Conservation (phyloP, 2,113 vertebrate genomes). For the Chloropsis hardwickii region DNA sequence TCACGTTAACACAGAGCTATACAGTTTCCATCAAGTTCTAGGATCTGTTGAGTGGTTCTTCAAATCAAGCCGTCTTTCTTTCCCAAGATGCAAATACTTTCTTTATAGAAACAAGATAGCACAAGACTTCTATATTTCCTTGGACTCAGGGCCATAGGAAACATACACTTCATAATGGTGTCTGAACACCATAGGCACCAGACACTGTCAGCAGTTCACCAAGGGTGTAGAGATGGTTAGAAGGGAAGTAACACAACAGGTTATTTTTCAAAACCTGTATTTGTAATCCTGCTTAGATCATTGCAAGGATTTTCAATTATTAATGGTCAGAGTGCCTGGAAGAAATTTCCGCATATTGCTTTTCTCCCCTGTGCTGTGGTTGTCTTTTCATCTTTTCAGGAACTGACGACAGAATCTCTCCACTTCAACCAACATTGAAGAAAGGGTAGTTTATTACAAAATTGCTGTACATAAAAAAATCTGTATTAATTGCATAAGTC, state of each 20-base stretch:
- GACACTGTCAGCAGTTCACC: neutral
- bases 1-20: neutral
- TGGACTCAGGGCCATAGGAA: neutral
- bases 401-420: neutral
- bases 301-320: slow-evolving; percentile 7
- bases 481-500: neutral
- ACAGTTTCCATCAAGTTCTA: neutral
- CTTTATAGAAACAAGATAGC: neutral
- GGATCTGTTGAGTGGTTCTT: neutral
- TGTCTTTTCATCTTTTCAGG: neutral
- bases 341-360: neutral
- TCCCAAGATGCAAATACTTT: neutral
- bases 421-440: neutral
- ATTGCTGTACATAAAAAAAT: neutral
- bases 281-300: neutral
- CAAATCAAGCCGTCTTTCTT: neutral
- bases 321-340: neutral
- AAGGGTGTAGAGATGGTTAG: neutral
- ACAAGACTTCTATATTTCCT: neutral
- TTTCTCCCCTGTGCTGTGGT: neutral
- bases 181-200: neutral
- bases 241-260: neutral
- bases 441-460: neutral
- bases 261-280: slow-evolving; percentile 22
- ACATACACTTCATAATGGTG: neutral